phyloP scores from a whole-genome alignment of 2,113 vertebrate species.

The Cyprinodon brontotheroides region DNA sequence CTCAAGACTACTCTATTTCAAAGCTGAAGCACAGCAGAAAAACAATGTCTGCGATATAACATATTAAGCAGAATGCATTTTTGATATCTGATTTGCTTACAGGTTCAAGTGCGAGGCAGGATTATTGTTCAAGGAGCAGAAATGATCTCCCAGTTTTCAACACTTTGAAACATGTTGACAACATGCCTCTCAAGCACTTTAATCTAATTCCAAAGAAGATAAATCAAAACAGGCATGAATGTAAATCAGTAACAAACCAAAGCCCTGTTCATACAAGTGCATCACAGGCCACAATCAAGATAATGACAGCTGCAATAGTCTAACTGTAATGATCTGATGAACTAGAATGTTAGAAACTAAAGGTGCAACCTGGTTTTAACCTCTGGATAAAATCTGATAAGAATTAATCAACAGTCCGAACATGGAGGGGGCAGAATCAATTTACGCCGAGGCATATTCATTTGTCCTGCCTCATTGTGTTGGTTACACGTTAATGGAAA shows the following conservation, averaged over 20 bases:
- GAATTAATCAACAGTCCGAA: constrained; percentile 68
- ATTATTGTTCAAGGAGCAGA: not conserved
- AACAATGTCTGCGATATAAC: constrained; percentile 5
- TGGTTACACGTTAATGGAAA: constrained; percentile 67
- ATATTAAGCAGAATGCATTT: not conserved
- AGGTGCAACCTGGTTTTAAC: constrained; percentile 43
- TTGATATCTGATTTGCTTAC: not conserved
- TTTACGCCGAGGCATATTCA: constrained; percentile 62
- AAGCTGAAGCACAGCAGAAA: constrained; percentile 24
- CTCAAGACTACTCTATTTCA: constrained; percentile 30
- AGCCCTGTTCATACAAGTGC: constrained; percentile 39
- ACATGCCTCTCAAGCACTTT: constrained; percentile 29
- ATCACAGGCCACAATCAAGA: constrained; percentile 51
- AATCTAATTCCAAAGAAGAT: constrained; percentile 43
- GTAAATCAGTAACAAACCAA: constrained; percentile 41
- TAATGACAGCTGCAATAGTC: constrained; percentile 59
- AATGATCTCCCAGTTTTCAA: constrained; percentile 9
- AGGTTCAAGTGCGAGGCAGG: not conserved
- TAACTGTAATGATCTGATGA: constrained; percentile 40
- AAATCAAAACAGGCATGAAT: constrained; percentile 48
- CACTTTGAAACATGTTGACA: constrained; percentile 34
- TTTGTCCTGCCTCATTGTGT: constrained; percentile 59
- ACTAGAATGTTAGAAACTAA: constrained; percentile 45
- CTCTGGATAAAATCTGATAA: constrained; percentile 38
- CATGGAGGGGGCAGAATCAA: constrained; percentile 62